Conservation (phyloP, 2,888 invertebrate species). For the Cheilosia soror region DNA sequence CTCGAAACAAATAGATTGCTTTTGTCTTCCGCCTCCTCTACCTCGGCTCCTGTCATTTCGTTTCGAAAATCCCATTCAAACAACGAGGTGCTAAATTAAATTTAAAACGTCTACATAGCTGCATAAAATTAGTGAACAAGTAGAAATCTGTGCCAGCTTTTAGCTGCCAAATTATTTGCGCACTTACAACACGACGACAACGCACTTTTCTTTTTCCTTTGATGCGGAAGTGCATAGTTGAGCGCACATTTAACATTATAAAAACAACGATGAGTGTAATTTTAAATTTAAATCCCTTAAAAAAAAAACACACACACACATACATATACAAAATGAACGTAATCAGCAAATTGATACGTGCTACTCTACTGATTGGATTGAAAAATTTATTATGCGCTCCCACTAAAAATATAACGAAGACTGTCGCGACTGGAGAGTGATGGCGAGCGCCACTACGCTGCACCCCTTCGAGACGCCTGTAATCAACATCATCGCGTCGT, state of each 20-base stretch:
- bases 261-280: conserved; percentile 1
- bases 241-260: conserved; percentile 9
- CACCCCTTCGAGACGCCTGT: conserved; percentile 58
- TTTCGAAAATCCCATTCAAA: not conserved
- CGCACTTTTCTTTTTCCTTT: conserved; percentile 29
- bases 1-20: conserved; percentile 41
- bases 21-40: not conserved
- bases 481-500: conserved; percentile 19
- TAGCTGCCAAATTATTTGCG: conserved; percentile 63
- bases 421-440: conserved; percentile 25
- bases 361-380: conserved; percentile 22
- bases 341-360: conserved; percentile 69
- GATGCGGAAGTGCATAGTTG: conserved; percentile 57
- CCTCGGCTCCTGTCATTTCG: not conserved
- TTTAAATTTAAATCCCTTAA: conserved; percentile 35
- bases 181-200: conserved; percentile 21
- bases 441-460: conserved; percentile 51
- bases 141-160: conserved; percentile 56
- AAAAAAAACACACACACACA: not conserved
- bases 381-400: conserved; percentile 16
- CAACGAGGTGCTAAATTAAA: conserved; percentile 22
- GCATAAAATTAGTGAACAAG: conserved; percentile 43
- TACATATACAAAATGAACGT: conserved; percentile 1
- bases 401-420: conserved; percentile 41
- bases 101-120: conserved; percentile 24